Conservation (phyloP, 1,140 invertebrate species). For the Drosophila virilis region DNA sequence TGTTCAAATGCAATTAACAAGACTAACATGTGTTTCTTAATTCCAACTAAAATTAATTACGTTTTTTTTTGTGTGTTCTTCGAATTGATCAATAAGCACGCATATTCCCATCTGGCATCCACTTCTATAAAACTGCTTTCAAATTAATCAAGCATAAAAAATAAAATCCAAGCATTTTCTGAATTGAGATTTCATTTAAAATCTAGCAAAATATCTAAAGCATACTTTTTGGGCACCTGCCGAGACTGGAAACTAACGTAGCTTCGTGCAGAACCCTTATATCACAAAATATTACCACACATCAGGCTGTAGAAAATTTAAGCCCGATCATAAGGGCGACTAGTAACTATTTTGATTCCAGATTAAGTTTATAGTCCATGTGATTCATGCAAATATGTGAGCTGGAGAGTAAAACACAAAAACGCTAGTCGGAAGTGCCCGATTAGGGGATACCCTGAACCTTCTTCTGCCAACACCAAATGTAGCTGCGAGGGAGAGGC, state of each 20-base stretch:
- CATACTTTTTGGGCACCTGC: conserved; percentile 52
- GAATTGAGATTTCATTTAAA: neutral
- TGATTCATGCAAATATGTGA: too few species aligned
- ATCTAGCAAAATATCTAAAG: conserved; percentile 22
- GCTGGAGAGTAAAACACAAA: too few species aligned
- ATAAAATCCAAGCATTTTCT: neutral
- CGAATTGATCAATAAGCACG: neutral
- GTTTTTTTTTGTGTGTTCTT: neutral
- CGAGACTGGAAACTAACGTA: neutral
- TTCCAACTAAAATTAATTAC: neutral
- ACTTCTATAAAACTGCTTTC: neutral
- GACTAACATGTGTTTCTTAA: conserved; percentile 12
- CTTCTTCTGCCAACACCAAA: too few species aligned
- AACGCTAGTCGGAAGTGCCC: too few species aligned
- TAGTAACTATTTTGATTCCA: too few species aligned
- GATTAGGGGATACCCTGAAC: too few species aligned
- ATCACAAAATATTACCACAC: too few species aligned
- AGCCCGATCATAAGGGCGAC: too few species aligned
- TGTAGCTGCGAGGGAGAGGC: too few species aligned
- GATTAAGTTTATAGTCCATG: too few species aligned
- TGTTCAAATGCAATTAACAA: conserved; percentile 1
- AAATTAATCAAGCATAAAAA: neutral
- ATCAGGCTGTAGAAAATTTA: too few species aligned
- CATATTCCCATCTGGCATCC: neutral
- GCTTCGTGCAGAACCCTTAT: too few species aligned